Percentiles rank a stretch among this genome's conserved stretches.
These are phyloP conservation scores for Acronicta aceris DNA, from an alignment of 2,888 invertebrate species.

Conservation along the genomic window DNA sequence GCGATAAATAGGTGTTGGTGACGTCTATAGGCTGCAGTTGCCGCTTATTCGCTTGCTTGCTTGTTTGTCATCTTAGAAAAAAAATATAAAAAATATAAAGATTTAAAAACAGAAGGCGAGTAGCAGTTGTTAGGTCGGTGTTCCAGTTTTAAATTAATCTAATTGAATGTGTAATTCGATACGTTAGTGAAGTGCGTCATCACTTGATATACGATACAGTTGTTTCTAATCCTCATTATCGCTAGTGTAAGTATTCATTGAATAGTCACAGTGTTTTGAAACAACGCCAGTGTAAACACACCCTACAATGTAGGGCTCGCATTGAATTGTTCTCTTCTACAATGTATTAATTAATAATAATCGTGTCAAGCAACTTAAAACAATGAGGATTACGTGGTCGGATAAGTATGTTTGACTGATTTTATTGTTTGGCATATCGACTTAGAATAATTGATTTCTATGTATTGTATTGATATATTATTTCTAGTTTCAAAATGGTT, in stretches of 20 bases:
- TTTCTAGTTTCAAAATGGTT: no score
- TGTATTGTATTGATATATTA: background rate
- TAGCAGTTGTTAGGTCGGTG: conserved; percentile 2
- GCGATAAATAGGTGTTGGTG: no score
- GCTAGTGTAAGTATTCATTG: conserved; percentile 39
- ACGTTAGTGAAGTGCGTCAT: conserved; percentile 30
- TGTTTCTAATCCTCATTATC: conserved; percentile 46
- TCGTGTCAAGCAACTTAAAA: conserved; percentile 28
- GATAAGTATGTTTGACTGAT: conserved; percentile 25
- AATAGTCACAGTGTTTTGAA: conserved; percentile 47
- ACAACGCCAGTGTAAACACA: conserved; percentile 52
- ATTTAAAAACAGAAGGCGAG: background rate
- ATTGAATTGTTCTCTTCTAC: conserved; percentile 34
- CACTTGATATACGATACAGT: conserved; percentile 24
- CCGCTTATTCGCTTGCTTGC: no score
- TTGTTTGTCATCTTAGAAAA: background rate
- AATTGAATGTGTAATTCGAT: conserved; percentile 42
- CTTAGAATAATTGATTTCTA: background rate
- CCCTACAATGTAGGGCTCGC: conserved; percentile 43
- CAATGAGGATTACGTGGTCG: conserved; percentile 37
- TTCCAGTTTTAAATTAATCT: conserved; percentile 35
- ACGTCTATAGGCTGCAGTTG: no score
- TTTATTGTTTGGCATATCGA: conserved; percentile 27
- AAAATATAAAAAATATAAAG: background rate
- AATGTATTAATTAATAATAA: conserved; percentile 46